Evolutionary conservation across 2,888 invertebrate species (phyloP).

Genomic region (Drosophila fungiperda): DNA sequence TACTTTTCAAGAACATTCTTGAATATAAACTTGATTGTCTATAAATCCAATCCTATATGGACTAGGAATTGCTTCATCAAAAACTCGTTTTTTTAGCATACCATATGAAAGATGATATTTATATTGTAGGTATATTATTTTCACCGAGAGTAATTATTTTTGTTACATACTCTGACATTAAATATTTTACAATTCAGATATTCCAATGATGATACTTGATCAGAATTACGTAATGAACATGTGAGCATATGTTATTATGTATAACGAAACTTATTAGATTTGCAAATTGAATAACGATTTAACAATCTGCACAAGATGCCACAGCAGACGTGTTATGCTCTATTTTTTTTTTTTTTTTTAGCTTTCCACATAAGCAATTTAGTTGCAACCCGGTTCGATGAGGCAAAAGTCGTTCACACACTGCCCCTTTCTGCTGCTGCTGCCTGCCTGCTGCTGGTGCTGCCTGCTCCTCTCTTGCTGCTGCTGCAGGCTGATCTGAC

Average conservation of each 20-base stretch:
- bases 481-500: background rate
- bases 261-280: slow-evolving; percentile 1
- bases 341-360: background rate
- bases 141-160: background rate
- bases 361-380: slow-evolving; percentile 24
- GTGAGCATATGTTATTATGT: background rate
- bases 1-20: background rate
- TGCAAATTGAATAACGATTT: slow-evolving; percentile 2
- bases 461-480: background rate
- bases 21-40: background rate
- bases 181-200: background rate
- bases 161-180: background rate
- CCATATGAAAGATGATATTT: background rate
- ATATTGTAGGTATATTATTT: background rate
- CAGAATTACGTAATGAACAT: background rate
- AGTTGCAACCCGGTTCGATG: slow-evolving; percentile 24
- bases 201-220: background rate
- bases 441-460: background rate
- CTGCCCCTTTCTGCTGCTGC: background rate
- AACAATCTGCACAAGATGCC: slow-evolving; percentile 9
- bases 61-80: background rate
- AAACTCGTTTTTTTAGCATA: background rate
- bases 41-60: background rate
- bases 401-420: slow-evolving; percentile 22
- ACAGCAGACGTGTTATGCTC: slow-evolving; percentile 20